These are phyloP conservation scores for Eclectus roratus DNA, from an alignment of 2,113 vertebrate species.

Conservation along the genomic window DNA sequence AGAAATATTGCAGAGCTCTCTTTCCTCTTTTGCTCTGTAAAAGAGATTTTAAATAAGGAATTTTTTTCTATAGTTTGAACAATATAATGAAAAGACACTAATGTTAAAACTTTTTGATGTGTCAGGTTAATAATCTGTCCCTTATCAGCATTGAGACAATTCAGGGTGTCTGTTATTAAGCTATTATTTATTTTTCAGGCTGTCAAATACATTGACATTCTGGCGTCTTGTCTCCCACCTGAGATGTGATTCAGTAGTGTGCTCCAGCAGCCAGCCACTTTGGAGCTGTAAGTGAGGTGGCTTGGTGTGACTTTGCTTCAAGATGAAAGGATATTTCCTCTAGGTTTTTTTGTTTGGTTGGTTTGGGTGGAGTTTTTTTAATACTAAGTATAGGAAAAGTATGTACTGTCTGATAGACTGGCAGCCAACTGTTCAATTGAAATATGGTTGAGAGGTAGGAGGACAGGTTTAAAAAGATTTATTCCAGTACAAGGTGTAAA, in stretches of 20 bases:
- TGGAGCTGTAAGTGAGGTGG: accelerated
- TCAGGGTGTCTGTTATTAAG: not conserved
- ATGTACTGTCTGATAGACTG: not conserved
- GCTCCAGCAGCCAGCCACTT: not conserved
- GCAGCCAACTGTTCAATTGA: not conserved
- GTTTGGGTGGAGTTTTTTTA: not conserved
- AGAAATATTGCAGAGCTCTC: not conserved
- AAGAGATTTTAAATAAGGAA: not conserved
- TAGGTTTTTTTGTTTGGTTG: not conserved
- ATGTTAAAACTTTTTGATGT: not conserved
- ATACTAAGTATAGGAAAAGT: not conserved
- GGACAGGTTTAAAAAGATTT: not conserved
- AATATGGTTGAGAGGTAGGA: not conserved
- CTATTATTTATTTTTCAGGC: not conserved
- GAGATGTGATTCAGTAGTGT: not conserved
- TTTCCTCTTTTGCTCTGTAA: not conserved
- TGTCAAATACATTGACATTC: not conserved
- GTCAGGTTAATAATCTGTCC: not conserved
- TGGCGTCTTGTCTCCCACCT: not conserved
- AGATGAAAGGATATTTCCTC: not conserved
- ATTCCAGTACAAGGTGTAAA: not conserved
- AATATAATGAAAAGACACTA: not conserved
- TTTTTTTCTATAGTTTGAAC: not conserved
- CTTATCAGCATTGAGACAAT: not conserved
- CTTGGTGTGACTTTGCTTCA: not conserved